Percentiles rank a stretch among this genome's conserved stretches.
Conservation (phyloP, 2,888 invertebrate species). For the Scaeva pyrastri region DNA sequence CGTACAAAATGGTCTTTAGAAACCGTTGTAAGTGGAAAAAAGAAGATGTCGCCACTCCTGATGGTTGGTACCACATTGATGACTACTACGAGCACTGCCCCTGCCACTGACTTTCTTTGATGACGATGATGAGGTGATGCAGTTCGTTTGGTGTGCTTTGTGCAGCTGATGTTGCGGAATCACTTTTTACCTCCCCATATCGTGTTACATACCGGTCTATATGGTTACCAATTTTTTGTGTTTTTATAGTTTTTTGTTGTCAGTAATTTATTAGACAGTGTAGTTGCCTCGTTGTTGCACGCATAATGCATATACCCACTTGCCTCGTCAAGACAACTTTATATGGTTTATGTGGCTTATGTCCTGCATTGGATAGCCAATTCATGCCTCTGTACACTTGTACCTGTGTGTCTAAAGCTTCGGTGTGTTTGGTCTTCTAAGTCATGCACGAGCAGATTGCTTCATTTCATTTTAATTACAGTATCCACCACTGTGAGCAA, state of each 20-base stretch:
- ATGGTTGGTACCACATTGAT: neutral
- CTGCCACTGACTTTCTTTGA: slow-evolving; percentile 27
- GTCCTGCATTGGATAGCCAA: slow-evolving; percentile 61
- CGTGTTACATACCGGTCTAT: slow-evolving; percentile 70
- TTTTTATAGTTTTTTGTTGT: neutral
- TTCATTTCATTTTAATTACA: slow-evolving; percentile 74
- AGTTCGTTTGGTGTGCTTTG: slow-evolving; percentile 33
- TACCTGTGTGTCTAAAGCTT: neutral
- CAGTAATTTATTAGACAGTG: slow-evolving; percentile 68
- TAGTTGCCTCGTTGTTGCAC: slow-evolving; percentile 70
- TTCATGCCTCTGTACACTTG: neutral
- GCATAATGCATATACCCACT: slow-evolving; percentile 29
- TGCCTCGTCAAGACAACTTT: slow-evolving; percentile 41
- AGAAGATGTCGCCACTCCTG: slow-evolving; percentile 63
- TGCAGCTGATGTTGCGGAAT: slow-evolving; percentile 56
- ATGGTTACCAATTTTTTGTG: slow-evolving; percentile 52
- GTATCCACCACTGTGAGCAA: slow-evolving; percentile 31
- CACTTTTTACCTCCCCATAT: slow-evolving; percentile 45
- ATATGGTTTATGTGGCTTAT: slow-evolving; percentile 58
- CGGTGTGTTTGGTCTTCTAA: slow-evolving; percentile 31
- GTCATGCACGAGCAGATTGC: slow-evolving; percentile 58
- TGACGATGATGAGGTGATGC: slow-evolving; percentile 49
- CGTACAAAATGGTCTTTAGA: neutral
- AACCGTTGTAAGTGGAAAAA: slow-evolving; percentile 66
- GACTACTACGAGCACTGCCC: neutral